A percentile compares a stretch with the other conserved stretches of the same genome.
Evolutionary conservation across 2,888 invertebrate genomes (phyloP).

Genomic region (Caenorhabditis sp.): DNA sequence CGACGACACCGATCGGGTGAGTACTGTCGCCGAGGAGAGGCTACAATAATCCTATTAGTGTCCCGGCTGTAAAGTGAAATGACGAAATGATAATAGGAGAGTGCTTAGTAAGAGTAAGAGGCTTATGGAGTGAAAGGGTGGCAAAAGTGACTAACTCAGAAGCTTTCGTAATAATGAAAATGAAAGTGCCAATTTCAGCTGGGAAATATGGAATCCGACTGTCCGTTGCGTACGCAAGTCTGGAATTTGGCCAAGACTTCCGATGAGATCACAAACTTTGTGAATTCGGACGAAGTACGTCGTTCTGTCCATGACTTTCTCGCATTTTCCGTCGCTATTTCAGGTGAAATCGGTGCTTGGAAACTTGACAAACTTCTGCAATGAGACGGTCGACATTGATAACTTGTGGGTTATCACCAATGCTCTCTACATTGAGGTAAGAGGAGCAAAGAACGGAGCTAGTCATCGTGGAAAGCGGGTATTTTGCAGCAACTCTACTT

Average conservation of each 20-base stretch:
- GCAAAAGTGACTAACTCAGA: constrained; percentile 3
- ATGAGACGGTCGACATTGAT: constrained; percentile 53
- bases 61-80: too few relatives aligned
- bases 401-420: constrained; percentile 62
- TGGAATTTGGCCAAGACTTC: constrained; percentile 63
- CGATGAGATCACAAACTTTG: constrained; percentile 50
- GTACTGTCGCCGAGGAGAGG: constrained; percentile 1
- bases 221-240: constrained; percentile 54
- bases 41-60: constrained; percentile 42
- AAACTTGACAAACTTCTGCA: constrained; percentile 39
- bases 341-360: constrained; percentile 48
- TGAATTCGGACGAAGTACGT: constrained; percentile 38
- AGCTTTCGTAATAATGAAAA: constrained; percentile 21
- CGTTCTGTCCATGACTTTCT: not conserved
- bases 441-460: not conserved
- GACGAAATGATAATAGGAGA: constrained; percentile 1
- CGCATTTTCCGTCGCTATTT: constrained; percentile 20
- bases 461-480: not conserved
- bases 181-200: constrained; percentile 43
- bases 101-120: constrained; percentile 12
- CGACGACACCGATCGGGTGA: constrained; percentile 83
- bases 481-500: constrained; percentile 55
- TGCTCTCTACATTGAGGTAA: constrained; percentile 59
- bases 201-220: constrained; percentile 60
- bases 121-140: constrained; percentile 23